A percentile compares a stretch with the other conserved stretches of the same genome.
phyloP scores from a whole-genome alignment of 2,113 vertebrate species.

The Acrocephalus kingi region DNA sequence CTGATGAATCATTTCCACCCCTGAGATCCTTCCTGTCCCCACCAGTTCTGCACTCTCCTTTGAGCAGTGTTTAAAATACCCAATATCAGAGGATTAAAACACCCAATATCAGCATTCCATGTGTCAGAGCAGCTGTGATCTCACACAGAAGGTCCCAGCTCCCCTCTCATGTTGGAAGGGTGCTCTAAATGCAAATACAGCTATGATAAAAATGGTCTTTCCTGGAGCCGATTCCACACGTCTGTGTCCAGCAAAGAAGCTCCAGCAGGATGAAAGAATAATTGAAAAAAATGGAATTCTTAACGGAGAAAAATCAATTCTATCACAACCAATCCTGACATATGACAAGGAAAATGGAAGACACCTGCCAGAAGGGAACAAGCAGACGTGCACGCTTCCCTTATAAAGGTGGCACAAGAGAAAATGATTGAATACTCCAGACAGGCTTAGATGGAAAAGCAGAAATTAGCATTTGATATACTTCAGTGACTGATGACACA shows the following conservation, averaged over 20 bases:
- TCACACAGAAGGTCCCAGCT: neutral
- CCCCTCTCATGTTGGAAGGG: neutral
- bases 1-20: neutral
- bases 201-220: neutral
- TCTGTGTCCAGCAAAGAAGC: neutral
- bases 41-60: neutral
- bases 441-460: neutral
- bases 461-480: neutral
- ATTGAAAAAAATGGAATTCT: neutral
- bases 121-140: neutral
- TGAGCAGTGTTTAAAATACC: neutral
- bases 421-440: neutral
- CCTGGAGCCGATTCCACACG: neutral
- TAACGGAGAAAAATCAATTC: neutral
- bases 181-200: neutral
- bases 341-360: slow-evolving; percentile 15
- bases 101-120: fast-evolving
- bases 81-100: neutral
- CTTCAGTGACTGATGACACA: neutral
- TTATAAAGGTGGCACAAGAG: neutral
- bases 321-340: neutral
- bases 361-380: slow-evolving; percentile 1
- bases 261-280: neutral
- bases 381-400: neutral
- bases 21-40: neutral